These are phyloP conservation scores for Pollenia amentaria DNA, from an alignment of 2,888 invertebrate genomes.

Conservation along the genomic window DNA sequence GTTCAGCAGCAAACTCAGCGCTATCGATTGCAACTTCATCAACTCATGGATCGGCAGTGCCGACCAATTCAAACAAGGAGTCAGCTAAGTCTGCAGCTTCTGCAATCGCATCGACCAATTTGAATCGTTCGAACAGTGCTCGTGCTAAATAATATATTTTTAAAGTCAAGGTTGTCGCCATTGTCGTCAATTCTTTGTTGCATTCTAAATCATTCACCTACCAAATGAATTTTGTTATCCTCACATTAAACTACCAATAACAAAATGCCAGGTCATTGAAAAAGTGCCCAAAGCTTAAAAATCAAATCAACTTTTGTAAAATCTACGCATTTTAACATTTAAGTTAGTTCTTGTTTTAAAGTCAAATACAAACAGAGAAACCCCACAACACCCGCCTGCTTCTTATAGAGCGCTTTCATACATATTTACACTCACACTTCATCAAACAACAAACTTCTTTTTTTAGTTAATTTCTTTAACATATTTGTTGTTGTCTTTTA, in stretches of 20 bases:
- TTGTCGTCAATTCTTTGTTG: neutral
- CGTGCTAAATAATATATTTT: constrained; percentile 70
- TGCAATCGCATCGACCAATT: constrained; percentile 69
- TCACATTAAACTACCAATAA: constrained; percentile 28
- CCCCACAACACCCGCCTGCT: constrained; percentile 50
- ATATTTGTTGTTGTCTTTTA: neutral
- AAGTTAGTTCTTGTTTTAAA: constrained; percentile 56
- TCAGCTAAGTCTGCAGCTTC: constrained; percentile 66
- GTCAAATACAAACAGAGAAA: constrained; percentile 31
- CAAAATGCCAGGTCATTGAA: constrained; percentile 30
- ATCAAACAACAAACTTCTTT: neutral
- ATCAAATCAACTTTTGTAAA: constrained; percentile 65
- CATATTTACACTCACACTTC: neutral
- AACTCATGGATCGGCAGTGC: constrained; percentile 5
- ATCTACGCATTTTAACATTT: constrained; percentile 71
- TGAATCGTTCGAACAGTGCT: constrained; percentile 76
- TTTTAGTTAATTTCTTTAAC: constrained; percentile 18
- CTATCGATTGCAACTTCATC: constrained; percentile 54
- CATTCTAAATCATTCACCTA: constrained; percentile 51
- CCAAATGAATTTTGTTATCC: constrained; percentile 35
- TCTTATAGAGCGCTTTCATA: constrained; percentile 38
- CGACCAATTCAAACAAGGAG: constrained; percentile 51
- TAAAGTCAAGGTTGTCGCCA: neutral
- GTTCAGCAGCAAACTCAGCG: constrained; percentile 63
- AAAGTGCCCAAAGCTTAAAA: constrained; percentile 68